A percentile compares a stretch with the other conserved stretches of the same genome.
These are phyloP conservation scores for Myoxocephalus aenaeus DNA, from an alignment of 2,797 vertebrate species.

Conservation along the genomic window DNA sequence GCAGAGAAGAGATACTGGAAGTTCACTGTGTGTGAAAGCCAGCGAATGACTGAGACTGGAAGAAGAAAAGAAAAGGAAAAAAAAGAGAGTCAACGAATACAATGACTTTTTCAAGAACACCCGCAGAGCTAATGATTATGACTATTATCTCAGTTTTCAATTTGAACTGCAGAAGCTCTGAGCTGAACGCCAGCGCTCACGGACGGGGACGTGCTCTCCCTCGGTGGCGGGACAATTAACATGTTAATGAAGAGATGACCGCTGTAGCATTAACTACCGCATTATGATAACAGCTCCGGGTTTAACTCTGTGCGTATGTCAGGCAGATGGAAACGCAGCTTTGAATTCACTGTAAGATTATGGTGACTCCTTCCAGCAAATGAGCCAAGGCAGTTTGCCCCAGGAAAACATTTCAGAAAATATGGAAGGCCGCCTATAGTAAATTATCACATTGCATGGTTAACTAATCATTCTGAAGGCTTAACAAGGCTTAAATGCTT, in stretches of 20 bases:
- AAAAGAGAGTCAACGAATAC: conserved; percentile 43
- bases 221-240: conserved; percentile 48
- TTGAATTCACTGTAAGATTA: neutral
- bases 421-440: conserved; percentile 35
- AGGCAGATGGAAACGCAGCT: conserved; percentile 12
- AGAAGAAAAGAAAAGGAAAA: no score
- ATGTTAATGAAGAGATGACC: conserved; percentile 55
- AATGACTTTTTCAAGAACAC: conserved; percentile 38
- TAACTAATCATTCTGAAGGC: conserved; percentile 61
- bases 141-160: conserved; percentile 69
- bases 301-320: neutral
- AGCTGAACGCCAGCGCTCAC: conserved; percentile 20
- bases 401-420: conserved; percentile 25
- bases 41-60: neutral
- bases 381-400: conserved; percentile 18
- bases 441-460: conserved; percentile 57
- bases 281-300: conserved; percentile 3
- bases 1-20: conserved; percentile 1
- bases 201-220: conserved; percentile 42
- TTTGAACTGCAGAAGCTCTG: conserved; percentile 53
- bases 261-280: conserved; percentile 40
- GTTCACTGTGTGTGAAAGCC: neutral
- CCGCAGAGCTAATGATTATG: conserved; percentile 64
- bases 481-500: conserved; percentile 70
- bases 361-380: neutral